phyloP scores from a whole-genome alignment of 2,888 invertebrate species.

The Hybos culiciformis region DNA sequence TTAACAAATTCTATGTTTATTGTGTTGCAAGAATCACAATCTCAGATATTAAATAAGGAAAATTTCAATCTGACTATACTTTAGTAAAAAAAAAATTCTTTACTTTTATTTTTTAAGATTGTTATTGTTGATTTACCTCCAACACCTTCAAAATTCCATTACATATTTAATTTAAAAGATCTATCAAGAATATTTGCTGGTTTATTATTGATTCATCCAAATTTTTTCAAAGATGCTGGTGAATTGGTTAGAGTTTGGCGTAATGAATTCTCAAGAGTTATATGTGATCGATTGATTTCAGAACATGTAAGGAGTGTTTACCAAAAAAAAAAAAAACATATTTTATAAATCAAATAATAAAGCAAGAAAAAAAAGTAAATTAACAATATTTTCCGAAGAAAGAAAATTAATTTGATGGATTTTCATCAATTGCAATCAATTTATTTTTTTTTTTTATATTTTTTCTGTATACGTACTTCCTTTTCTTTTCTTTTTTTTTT shows the following conservation, averaged over 20 bases:
- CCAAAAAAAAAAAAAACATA: background rate
- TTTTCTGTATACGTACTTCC: no score
- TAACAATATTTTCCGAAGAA: background rate
- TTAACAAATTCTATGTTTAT: no score
- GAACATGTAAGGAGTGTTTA: constrained; percentile 36
- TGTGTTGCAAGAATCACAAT: no score
- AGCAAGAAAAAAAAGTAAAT: background rate
- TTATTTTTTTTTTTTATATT: no score
- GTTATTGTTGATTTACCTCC: constrained; percentile 69
- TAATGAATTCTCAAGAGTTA: constrained; percentile 76
- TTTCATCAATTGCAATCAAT: no score
- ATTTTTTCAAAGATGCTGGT: constrained; percentile 49
- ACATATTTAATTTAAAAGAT: constrained; percentile 86
- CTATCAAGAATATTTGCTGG: constrained; percentile 75
- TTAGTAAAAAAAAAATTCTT: background rate
- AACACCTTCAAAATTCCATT: constrained; percentile 88
- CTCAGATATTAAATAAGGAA: background rate
- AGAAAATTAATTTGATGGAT: background rate
- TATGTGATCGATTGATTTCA: constrained; percentile 73
- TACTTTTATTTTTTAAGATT: constrained; percentile 35
- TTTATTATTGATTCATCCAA: constrained; percentile 59
- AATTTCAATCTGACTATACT: no score
- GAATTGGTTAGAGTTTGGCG: constrained; percentile 78
- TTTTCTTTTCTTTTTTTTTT: no score
- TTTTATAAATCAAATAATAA: background rate